phyloP scores from a whole-genome alignment of 2,113 vertebrate genomes.

The Chamaetylas fuelleborni region DNA sequence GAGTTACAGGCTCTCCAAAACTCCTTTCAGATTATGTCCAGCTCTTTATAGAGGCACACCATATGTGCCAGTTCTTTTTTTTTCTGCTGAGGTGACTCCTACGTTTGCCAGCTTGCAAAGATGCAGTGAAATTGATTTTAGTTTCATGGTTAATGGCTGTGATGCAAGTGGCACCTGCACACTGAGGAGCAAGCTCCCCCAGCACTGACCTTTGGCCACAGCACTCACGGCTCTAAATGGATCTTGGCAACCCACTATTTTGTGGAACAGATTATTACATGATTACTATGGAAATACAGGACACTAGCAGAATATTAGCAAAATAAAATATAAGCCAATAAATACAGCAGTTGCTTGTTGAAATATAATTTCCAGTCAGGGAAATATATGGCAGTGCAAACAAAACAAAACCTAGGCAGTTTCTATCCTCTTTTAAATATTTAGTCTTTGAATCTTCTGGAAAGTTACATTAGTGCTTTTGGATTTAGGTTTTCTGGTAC shows the following conservation, averaged over 20 bases:
- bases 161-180: conserved; percentile 4
- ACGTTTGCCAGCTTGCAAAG: neutral
- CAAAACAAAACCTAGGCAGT: neutral
- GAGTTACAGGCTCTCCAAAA: neutral
- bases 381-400: neutral
- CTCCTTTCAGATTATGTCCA: neutral
- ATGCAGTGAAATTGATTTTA: neutral
- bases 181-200: neutral
- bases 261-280: neutral
- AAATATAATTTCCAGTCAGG: conserved; percentile 22
- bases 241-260: neutral
- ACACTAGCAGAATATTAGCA: neutral
- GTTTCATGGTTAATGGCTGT: neutral
- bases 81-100: neutral
- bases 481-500: neutral
- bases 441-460: neutral
- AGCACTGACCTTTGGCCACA: neutral
- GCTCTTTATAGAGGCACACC: neutral
- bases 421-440: neutral
- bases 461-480: neutral
- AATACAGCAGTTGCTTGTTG: neutral
- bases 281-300: conserved; percentile 20
- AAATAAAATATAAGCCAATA: conserved; percentile 31
- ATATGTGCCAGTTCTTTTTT: neutral
- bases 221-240: neutral